phyloP scores from a whole-genome alignment of 2,113 vertebrate species.

The Cygnus buccinator region DNA sequence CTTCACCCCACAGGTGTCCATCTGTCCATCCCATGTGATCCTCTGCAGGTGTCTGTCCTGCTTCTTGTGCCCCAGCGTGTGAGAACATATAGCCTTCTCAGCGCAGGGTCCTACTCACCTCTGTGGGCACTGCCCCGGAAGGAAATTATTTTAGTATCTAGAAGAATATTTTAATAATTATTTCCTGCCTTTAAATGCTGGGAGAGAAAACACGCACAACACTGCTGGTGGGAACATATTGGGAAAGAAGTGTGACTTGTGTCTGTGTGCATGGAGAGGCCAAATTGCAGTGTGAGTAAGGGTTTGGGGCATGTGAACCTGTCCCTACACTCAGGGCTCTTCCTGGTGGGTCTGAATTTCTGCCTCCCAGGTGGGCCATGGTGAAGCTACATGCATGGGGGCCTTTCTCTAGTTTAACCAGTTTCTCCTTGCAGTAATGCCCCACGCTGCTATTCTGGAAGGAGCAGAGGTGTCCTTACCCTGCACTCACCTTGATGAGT shows the following conservation, averaged over 20 bases:
- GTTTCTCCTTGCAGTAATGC: no score
- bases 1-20: not conserved
- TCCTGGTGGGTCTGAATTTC: not conserved
- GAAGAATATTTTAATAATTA: not conserved
- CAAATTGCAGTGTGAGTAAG: slow-evolving; percentile 30
- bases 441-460: no score
- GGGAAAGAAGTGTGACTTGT: not conserved
- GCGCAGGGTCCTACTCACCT: no score
- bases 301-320: not conserved
- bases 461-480: no score
- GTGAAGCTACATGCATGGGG: no score
- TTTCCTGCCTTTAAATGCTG: not conserved
- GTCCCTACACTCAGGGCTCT: not conserved
- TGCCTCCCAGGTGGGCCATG: no score
- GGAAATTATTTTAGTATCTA: slow-evolving; percentile 27
- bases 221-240: not conserved
- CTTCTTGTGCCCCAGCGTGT: fast-evolving
- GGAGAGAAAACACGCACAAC: not conserved
- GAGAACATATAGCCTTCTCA: fast-evolving
- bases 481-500: no score
- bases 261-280: not conserved
- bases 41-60: not conserved
- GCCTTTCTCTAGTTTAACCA: no score
- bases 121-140: no score
- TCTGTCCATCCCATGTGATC: not conserved